Evolutionary conservation across 2,113 vertebrate genomes (phyloP), one percentile per base, ranked within the genome.

Genomic region (Sitta europaea): DNA sequence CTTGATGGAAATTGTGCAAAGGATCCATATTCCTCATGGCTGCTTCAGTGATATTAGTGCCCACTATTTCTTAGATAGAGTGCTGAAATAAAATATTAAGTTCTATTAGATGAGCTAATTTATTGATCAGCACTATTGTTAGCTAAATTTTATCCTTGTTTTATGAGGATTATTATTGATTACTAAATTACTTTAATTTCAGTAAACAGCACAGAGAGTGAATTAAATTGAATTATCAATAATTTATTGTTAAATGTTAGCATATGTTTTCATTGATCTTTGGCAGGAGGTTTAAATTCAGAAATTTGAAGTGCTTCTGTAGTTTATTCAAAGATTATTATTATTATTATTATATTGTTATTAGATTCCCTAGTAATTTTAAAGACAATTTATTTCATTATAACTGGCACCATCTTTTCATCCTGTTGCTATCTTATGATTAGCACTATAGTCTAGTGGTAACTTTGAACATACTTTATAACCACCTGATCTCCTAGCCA

Each of bases 221-320:
- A 86, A 71, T 96, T 93, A 94, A 94, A 96, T 94, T 92, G 85
- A 40, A 35, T 86, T 93, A 94, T 92, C 85, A 96, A 95, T 96
- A 95, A 96, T 96, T 94, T 96, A 96, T 93, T 95, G 33, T 35
- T 86, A 91, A 94, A 82, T 83, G 47, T 73, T 93, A 83, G 58
- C 42, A 88, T 71, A 61, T 77, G 38, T 91, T 91, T 96, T 50
- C 47, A 93, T 76, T 76, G 74, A 94, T 95, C 85, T 96, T 92
- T 94, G 28, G 10, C n/a, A 74, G 11, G 12, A 7, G 6, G 19
- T 4, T 81, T 87, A 78, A 91, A 94, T 77, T 88, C 57, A 81
- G 84, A 84, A 80, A 94, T 87, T 53, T 72, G 14, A 89, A 87
- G 78, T 54, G 24, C 14, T 78, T 88, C 15, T 87, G 24, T 38